These are phyloP conservation scores for Hydropsyche betteni DNA, from an alignment of 2,888 invertebrate genomes.

Conservation along the genomic window DNA sequence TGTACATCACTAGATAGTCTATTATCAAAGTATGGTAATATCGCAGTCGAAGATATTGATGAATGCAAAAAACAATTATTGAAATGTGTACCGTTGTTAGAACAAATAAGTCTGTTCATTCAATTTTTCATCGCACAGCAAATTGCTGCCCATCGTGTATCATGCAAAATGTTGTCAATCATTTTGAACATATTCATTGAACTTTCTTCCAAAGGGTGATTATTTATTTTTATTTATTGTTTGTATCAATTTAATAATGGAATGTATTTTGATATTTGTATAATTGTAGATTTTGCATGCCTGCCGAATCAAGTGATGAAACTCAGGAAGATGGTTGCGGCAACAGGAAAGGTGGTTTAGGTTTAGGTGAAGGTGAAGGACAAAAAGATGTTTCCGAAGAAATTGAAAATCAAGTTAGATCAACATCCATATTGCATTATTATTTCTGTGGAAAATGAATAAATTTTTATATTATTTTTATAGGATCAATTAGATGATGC, in stretches of 20 bases:
- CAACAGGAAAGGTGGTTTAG: conserved; percentile 77
- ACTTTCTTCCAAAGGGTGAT: conserved; percentile 72
- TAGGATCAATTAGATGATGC: conserved; percentile 95
- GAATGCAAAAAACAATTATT: conserved; percentile 58
- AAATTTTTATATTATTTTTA: conserved; percentile 58
- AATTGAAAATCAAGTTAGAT: conserved; percentile 72
- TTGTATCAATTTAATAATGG: background rate
- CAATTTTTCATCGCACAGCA: conserved; percentile 84
- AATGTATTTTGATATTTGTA: conserved; percentile 7
- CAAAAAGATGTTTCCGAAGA: conserved; percentile 95
- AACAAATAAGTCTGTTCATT: conserved; percentile 78
- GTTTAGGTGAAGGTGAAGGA: conserved; percentile 92
- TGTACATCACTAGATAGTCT: conserved; percentile 61
- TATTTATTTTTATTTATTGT: background rate
- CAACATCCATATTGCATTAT: background rate
- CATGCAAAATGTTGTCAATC: conserved; percentile 84
- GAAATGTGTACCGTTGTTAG: conserved; percentile 73
- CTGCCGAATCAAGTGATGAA: conserved; percentile 82
- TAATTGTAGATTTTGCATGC: conserved; percentile 89
- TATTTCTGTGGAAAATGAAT: background rate
- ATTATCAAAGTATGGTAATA: conserved; percentile 60
- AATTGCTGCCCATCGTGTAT: conserved; percentile 79
- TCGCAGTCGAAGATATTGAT: conserved; percentile 55
- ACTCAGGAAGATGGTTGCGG: conserved; percentile 71
- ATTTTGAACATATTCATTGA: conserved; percentile 87